These are phyloP conservation scores for Novumbra hubbsi DNA, from an alignment of 2,797 vertebrate genomes.

Conservation along the genomic window DNA sequence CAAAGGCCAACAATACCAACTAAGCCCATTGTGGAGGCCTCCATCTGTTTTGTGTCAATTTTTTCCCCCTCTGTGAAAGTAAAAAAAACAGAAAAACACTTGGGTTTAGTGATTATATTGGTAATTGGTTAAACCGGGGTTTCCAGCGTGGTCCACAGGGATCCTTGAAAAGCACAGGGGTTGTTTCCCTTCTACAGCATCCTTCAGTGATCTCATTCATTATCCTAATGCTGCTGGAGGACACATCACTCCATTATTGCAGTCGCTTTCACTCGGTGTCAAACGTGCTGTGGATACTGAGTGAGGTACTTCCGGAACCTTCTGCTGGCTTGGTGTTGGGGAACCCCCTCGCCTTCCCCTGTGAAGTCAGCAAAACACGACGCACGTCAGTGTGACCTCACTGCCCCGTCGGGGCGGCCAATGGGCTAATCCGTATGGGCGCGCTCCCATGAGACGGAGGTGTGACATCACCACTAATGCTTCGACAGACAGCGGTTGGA, in stretches of 20 bases:
- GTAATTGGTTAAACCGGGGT: constrained; percentile 31
- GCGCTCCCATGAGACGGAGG: neutral
- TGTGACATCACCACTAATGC: neutral
- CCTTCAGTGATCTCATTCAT: neutral
- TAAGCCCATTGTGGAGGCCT: constrained; percentile 36
- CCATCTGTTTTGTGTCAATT: constrained; percentile 48
- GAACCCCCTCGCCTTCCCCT: neutral
- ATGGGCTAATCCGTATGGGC: neutral
- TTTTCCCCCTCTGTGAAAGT: constrained; percentile 29
- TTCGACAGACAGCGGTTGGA: neutral
- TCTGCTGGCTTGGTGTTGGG: neutral
- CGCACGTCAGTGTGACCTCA: neutral
- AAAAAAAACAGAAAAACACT: constrained; percentile 27
- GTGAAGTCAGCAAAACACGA: neutral
- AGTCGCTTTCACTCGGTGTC: neutral
- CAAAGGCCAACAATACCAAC: constrained; percentile 47
- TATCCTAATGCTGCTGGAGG: neutral
- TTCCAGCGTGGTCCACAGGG: constrained; percentile 7
- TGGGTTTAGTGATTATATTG: constrained; percentile 34
- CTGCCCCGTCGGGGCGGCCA: neutral
- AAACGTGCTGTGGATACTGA: neutral
- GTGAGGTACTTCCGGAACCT: neutral
- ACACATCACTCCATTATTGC: neutral
- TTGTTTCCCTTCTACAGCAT: neutral
- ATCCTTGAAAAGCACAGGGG: neutral